phyloP scores from a whole-genome alignment of 2,888 invertebrate genomes.

The Tortrix viridana region DNA sequence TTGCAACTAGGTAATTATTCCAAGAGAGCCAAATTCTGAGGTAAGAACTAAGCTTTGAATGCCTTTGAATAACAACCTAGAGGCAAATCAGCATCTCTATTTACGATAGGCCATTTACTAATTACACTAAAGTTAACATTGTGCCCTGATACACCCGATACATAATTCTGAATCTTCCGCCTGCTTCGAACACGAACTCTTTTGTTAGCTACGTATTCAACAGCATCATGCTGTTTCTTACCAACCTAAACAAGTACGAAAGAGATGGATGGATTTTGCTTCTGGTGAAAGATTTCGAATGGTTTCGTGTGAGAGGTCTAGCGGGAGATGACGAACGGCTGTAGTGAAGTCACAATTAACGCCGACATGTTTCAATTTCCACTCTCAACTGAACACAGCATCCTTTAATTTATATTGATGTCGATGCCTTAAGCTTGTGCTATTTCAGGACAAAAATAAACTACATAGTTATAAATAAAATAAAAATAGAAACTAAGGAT shows the following conservation, averaged over 20 bases:
- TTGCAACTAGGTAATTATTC: no score
- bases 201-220: neutral
- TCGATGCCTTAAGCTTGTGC: neutral
- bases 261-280: conserved; percentile 13
- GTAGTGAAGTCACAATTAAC: conserved; percentile 68
- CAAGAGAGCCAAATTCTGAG: no score
- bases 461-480: no score
- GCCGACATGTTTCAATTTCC: conserved; percentile 77
- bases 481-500: no score
- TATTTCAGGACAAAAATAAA: no score
- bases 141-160: conserved; percentile 29
- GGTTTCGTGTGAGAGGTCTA: conserved; percentile 20
- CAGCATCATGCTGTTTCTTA: conserved; percentile 7
- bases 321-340: conserved; percentile 34
- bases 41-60: neutral
- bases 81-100: conserved; percentile 5
- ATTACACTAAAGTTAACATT: conserved; percentile 32
- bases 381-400: conserved; percentile 63
- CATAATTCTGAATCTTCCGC: conserved; percentile 18
- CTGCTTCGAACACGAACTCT: conserved; percentile 3
- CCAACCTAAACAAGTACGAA: neutral
- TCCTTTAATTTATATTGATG: conserved; percentile 60
- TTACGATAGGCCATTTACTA: conserved; percentile 20
- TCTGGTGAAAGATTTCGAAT: conserved; percentile 1
- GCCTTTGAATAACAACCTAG: conserved; percentile 7